These are phyloP conservation scores for Drosophila testacea DNA, from an alignment of 2,888 invertebrate species.

Conservation along the genomic window DNA sequence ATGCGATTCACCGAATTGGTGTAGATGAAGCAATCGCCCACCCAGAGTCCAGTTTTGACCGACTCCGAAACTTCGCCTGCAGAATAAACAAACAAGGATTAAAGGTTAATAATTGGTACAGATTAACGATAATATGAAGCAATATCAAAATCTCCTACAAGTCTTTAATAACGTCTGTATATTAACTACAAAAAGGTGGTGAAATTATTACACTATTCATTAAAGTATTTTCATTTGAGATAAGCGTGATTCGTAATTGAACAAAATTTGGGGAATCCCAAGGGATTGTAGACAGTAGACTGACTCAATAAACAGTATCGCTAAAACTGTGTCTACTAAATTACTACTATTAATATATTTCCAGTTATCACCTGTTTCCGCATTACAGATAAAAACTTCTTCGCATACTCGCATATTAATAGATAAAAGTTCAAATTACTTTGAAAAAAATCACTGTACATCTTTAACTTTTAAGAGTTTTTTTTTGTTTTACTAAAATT, in stretches of 20 bases:
- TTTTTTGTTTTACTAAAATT: too few relatives aligned
- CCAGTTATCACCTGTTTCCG: too few relatives aligned
- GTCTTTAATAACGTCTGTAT: too few relatives aligned
- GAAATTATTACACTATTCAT: neutral
- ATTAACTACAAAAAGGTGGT: constrained; percentile 5
- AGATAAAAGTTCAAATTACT: too few relatives aligned
- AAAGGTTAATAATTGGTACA: neutral
- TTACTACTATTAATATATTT: too few relatives aligned
- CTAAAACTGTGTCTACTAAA: neutral
- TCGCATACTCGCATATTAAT: too few relatives aligned
- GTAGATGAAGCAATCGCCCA: constrained; percentile 99
- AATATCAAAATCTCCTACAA: too few relatives aligned
- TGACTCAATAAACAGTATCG: neutral
- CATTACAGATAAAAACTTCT: too few relatives aligned
- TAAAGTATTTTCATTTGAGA: neutral
- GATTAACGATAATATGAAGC: too few relatives aligned
- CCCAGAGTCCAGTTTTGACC: constrained; percentile 98
- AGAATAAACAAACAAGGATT: constrained; percentile 17
- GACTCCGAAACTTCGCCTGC: constrained; percentile 92
- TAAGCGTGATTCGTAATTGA: neutral
- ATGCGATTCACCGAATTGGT: constrained; percentile 98
- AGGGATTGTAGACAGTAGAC: neutral
- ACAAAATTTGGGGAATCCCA: neutral
- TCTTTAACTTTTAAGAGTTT: too few relatives aligned
- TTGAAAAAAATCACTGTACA: too few relatives aligned